A percentile compares a stretch with the other conserved stretches of the same genome.
Evolutionary conservation across 2,113 vertebrate species (phyloP).

Genomic region (Atrichornis clamosus): DNA sequence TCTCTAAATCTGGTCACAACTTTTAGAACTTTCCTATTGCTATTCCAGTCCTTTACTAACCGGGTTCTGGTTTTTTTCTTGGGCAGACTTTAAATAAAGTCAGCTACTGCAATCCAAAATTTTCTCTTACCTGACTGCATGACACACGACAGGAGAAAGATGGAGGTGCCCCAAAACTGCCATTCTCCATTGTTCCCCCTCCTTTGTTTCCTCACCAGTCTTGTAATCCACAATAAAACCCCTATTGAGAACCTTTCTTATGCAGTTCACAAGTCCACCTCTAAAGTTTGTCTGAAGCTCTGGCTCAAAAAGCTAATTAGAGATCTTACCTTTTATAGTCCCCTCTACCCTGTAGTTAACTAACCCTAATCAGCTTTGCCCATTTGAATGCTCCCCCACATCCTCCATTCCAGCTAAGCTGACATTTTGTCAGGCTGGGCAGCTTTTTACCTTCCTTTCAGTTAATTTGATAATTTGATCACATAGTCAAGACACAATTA

Average conservation of each 20-base stretch:
- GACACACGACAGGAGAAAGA: neutral
- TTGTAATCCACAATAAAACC: neutral
- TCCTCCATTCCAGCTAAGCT: neutral
- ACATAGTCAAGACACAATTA: neutral
- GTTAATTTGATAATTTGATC: neutral
- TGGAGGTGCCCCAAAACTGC: neutral
- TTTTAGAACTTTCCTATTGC: neutral
- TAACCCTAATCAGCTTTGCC: neutral
- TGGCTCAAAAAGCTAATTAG: slow-evolving; percentile 30
- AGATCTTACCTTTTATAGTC: neutral
- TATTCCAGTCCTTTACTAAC: neutral
- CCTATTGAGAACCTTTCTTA: neutral
- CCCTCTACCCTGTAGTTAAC: neutral
- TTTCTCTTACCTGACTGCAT: neutral
- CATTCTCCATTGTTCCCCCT: neutral
- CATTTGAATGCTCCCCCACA: neutral
- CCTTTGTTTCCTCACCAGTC: neutral
- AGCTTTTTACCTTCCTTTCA: neutral
- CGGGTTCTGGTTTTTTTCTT: neutral
- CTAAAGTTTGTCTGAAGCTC: neutral
- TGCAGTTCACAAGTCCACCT: neutral
- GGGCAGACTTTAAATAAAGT: neutral
- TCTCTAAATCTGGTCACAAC: neutral
- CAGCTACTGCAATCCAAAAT: neutral
- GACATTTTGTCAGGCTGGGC: neutral